Conservation (phyloP, 2,888 invertebrate species). For the Acronicta leporina region DNA sequence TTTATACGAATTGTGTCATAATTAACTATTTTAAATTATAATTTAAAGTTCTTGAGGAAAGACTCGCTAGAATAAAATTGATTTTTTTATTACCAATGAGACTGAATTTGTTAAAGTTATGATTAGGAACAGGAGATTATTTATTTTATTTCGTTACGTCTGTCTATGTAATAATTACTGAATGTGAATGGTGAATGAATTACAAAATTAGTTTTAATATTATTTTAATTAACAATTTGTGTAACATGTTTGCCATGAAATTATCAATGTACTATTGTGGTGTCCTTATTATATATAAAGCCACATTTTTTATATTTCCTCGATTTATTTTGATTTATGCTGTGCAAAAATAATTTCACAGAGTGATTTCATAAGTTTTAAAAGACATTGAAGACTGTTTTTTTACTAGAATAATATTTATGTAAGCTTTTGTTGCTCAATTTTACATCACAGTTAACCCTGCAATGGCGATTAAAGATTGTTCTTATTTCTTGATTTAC, state of each 20-base stretch:
- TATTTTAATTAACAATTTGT: conserved; percentile 47
- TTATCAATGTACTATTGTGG: conserved; percentile 45
- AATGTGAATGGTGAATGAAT: conserved; percentile 53
- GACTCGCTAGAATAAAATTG: conserved; percentile 72
- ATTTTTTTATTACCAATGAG: conserved; percentile 84
- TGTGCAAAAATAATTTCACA: conserved; percentile 47
- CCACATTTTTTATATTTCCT: conserved; percentile 52
- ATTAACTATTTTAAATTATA: conserved; percentile 58
- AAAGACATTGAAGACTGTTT: conserved; percentile 84
- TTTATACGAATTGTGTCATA: conserved; percentile 64
- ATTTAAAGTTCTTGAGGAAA: conserved; percentile 78
- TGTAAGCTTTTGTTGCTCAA: conserved; percentile 67
- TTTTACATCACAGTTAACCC: conserved; percentile 61
- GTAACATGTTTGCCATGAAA: conserved; percentile 58
- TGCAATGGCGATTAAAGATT: conserved; percentile 65
- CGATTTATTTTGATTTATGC: conserved; percentile 53
- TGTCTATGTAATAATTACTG: conserved; percentile 52
- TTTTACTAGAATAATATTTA: conserved; percentile 60
- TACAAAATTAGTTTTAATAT: conserved; percentile 50
- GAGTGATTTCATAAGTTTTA: conserved; percentile 59
- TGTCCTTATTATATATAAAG: conserved; percentile 29
- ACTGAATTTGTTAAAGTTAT: conserved; percentile 87
- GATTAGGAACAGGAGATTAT: conserved; percentile 80
- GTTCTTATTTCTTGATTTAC: conserved; percentile 43
- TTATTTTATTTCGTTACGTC: conserved; percentile 72